Base-by-base conservation (phyloP, 2,888 invertebrate species). In the Hesperia comma region DNA sequence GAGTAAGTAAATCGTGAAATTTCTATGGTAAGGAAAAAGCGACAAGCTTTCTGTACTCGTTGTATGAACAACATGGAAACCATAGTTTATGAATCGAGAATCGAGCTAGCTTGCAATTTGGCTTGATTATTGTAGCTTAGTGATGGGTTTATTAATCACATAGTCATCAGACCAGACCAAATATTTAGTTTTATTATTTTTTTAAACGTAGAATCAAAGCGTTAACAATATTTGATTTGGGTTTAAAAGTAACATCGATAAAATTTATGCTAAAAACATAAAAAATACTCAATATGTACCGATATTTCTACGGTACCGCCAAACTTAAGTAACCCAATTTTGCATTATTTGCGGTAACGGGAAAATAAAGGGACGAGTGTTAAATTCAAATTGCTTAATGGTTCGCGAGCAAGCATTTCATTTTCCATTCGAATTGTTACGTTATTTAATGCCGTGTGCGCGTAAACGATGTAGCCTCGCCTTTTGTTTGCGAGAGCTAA, bases 311-410 rank as follows among this genome's bases (percentile, higher is more conserved):
- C 15, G n/a, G n/a, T n/a, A 46, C 43, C 46, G 37, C 21, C 37
- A 40, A 51, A 46, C 51, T 64, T 57, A 57, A 51, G 51, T 49
- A 64, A 64, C 26, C 40, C 14, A 56, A 64, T 57, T 51, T 49
- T 26, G 26, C 17, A 54, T 66, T 60, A 54, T 60, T 54, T 54
- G 85, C 74, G 83, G 87, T 87, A 90, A 88, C 90, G 86, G 85
- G 86, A 87, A 91, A 89, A 90, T 88, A 89, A 90, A 91, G 86
- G 90, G 88, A 90, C 88, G 88, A 90, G 90, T 92, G 92, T 90
- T 90, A 91, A 91, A 90, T 90, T 90, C 88, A 86, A 90, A 92
- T 92, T 88, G 91, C 84, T 86, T 89, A 92, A 92, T 91, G 91
- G 90, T 80, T 85, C 79, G 87, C 87, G 86, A 90, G 83, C 87